Base-by-base conservation (phyloP, 2,888 invertebrate species). In the Drosophila testacea region DNA sequence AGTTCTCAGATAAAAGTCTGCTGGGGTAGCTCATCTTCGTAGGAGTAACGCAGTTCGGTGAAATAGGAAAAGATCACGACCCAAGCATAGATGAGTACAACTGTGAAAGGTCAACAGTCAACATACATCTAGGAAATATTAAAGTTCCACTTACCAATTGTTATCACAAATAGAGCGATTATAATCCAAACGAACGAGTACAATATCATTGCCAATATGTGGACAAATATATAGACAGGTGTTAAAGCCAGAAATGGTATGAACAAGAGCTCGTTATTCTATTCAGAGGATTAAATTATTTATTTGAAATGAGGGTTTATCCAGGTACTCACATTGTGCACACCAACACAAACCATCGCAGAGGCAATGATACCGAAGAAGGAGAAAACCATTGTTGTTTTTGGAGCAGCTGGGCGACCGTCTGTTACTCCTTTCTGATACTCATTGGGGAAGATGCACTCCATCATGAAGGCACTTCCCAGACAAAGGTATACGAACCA, bases 261-360 rank as follows among this genome's bases (percentile, higher is more conserved):
- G 10, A 86, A 86, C 4, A 87, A 36, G 22, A 85, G 34, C 39
- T 87, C 88, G n/a, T 84, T 87, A 39, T 85, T 79, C 88, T 87
- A 50, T 34, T 13, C 3, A 10, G 2, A 47, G 6, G 3, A 32
- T 11, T 41, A 4, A 9, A 6, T 16, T 28, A 44, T 9, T 56
- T 38, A 28, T 4, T 11, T 42, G 6, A 3, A 22, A 22, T 42
- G 1, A 6, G 6, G 42, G 16, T 22, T 11, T 10, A 5, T 22
- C 5, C 10, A 22, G 6, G 2, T 42, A 71, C 84, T 73, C 22
- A 85, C 85, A 61, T 78, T 73, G 32, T 88, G 88, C n/a, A 88
- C 81, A 4, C 85, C 88, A 0, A 77, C 54, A 62, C 88, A 83
- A 3, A 86, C 42, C 70, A 86, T 48, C 9, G 73, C 46, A 2